Evolutionary conservation across 2,113 vertebrate genomes (phyloP).

Genomic region (Clarias macrocephalus): DNA sequence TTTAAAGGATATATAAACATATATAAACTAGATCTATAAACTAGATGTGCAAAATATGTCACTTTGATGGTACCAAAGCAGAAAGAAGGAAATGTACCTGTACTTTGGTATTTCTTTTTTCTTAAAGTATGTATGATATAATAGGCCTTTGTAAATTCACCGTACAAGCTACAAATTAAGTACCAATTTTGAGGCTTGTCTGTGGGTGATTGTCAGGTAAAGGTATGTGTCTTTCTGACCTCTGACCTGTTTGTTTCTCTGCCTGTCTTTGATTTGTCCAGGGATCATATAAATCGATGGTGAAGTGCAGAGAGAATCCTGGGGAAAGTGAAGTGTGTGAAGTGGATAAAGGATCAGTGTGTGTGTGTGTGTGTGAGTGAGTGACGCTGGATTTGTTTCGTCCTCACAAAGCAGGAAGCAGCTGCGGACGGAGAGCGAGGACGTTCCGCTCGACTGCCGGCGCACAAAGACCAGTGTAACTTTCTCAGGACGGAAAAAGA

Average conservation of each 20-base stretch:
- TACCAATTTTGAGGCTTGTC: neutral
- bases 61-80: neutral
- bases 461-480: slow-evolving; percentile 22
- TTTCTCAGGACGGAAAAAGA: slow-evolving; percentile 25
- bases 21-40: neutral
- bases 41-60: neutral
- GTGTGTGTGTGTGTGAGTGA: slow-evolving; percentile 5
- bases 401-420: slow-evolving; percentile 39
- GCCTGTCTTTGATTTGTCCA: neutral
- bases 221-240: slow-evolving; percentile 9
- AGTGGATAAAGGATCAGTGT: slow-evolving; percentile 14
- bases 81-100: neutral
- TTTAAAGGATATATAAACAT: neutral
- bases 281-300: slow-evolving; percentile 24
- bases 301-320: slow-evolving; percentile 35
- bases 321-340: slow-evolving; percentile 4
- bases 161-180: neutral
- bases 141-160: neutral
- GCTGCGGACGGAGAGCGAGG: slow-evolving; percentile 17
- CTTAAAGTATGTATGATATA: neutral
- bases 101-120: neutral
- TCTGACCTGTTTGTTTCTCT: neutral
- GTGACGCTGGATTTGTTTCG: slow-evolving; percentile 14
- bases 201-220: neutral
- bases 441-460: slow-evolving; percentile 21